Percentiles rank a stretch among this genome's conserved stretches.
Conservation (phyloP, 2,113 vertebrate species). For the Hyperoodon ampullatus region DNA sequence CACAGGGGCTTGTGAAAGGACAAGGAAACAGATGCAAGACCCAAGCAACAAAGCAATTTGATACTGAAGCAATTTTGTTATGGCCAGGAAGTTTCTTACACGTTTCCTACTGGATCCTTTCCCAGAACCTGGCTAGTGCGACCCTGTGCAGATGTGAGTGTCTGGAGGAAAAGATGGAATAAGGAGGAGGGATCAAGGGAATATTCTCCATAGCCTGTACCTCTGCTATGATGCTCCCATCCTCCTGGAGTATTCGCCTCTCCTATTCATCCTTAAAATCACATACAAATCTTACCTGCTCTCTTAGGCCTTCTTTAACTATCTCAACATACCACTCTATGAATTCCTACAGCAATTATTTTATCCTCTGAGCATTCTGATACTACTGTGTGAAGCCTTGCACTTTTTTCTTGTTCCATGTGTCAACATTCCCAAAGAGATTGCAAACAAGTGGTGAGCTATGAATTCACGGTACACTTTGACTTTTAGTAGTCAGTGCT, state of each 20-base stretch:
- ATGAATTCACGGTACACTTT: not conserved
- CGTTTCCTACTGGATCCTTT: constrained; percentile 66
- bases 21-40: constrained; percentile 77
- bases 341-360: not conserved
- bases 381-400: not conserved
- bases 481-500: not conserved
- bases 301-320: not conserved
- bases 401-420: not conserved
- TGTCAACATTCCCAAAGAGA: not conserved
- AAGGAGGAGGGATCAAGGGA: not conserved
- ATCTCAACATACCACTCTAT: not conserved
- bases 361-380: not conserved
- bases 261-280: not conserved
- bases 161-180: not conserved
- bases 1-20: constrained; percentile 19
- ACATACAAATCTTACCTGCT: no score
- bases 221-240: not conserved
- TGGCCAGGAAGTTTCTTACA: constrained; percentile 70
- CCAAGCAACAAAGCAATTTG: constrained; percentile 68
- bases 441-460: not conserved
- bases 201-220: not conserved
- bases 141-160: not conserved
- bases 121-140: constrained; percentile 54
- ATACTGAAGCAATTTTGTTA: constrained; percentile 6
- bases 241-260: not conserved